Conservation (phyloP, 1,140 invertebrate species). For the Heliconius nattereri region DNA sequence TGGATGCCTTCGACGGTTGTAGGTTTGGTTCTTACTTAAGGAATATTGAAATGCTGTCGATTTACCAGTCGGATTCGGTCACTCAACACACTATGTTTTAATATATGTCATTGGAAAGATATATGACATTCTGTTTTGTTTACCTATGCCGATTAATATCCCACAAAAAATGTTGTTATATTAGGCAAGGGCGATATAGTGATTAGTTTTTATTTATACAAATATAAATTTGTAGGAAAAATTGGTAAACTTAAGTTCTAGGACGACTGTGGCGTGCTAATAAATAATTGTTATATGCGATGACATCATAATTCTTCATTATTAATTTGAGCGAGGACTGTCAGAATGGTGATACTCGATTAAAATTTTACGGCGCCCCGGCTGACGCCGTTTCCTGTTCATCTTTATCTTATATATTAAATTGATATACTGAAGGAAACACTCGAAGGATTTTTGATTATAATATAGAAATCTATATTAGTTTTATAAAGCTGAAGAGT, state of each 20-base stretch:
- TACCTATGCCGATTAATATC: too few species aligned
- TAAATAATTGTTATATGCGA: neutral
- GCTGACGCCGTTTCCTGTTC: neutral
- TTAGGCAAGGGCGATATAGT: too few species aligned
- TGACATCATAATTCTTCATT: neutral
- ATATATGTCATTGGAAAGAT: too few species aligned
- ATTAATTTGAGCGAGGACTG: neutral
- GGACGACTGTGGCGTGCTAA: neutral
- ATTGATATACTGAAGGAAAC: neutral
- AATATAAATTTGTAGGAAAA: too few species aligned
- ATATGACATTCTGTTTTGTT: too few species aligned
- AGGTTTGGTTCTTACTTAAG: neutral
- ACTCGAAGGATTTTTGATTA: neutral
- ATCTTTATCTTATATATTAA: neutral
- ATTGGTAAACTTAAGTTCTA: too few species aligned
- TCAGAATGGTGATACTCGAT: neutral
- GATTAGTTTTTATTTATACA: too few species aligned
- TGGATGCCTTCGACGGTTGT: neutral
- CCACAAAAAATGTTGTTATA: too few species aligned
- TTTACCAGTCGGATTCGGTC: too few species aligned
- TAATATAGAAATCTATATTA: neutral
- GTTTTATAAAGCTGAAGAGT: too few species aligned
- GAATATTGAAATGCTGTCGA: too few species aligned
- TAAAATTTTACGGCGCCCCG: neutral
- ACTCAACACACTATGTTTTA: too few species aligned